Conservation (phyloP, 2,888 invertebrate species). For the Asteroscopus sphinx region DNA sequence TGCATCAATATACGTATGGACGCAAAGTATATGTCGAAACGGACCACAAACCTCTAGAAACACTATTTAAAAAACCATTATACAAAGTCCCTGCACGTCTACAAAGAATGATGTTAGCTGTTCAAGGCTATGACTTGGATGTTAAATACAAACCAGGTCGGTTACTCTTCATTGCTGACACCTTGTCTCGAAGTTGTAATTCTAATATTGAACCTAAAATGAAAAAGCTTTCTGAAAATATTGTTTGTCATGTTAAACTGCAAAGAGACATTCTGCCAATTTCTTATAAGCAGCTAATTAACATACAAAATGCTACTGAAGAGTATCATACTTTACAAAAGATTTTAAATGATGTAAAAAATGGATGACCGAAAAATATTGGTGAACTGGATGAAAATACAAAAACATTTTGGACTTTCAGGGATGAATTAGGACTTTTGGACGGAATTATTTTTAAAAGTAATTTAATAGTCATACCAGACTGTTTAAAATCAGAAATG, state of each 20-base stretch:
- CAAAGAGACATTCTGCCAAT: constrained; percentile 7
- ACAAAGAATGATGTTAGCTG: constrained; percentile 32
- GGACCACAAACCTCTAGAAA: constrained; percentile 38
- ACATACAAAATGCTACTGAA: constrained; percentile 7
- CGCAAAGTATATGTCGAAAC: constrained; percentile 27
- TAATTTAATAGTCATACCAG: constrained; percentile 23
- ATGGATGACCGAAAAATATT: constrained; percentile 11
- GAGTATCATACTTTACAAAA: not conserved
- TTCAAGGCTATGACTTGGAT: constrained; percentile 29
- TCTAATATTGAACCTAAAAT: constrained; percentile 1
- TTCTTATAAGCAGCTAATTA: constrained; percentile 6
- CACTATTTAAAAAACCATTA: constrained; percentile 35
- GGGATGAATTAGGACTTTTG: constrained; percentile 19
- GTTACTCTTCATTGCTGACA: constrained; percentile 29
- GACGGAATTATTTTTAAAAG: constrained; percentile 30
- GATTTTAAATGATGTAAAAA: constrained; percentile 5
- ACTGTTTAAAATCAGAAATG: no score
- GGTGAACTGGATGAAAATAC: not conserved
- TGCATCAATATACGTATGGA: no score
- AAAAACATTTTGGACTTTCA: constrained; percentile 11
- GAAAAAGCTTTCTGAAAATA: not conserved
- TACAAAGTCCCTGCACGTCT: constrained; percentile 29
- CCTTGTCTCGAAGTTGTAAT: constrained; percentile 23
- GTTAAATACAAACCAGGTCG: constrained; percentile 29
- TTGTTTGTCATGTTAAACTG: constrained; percentile 10